Evolutionary conservation across 2,797 vertebrate genomes (phyloP).

Genomic region (Telmatherina bonti): DNA sequence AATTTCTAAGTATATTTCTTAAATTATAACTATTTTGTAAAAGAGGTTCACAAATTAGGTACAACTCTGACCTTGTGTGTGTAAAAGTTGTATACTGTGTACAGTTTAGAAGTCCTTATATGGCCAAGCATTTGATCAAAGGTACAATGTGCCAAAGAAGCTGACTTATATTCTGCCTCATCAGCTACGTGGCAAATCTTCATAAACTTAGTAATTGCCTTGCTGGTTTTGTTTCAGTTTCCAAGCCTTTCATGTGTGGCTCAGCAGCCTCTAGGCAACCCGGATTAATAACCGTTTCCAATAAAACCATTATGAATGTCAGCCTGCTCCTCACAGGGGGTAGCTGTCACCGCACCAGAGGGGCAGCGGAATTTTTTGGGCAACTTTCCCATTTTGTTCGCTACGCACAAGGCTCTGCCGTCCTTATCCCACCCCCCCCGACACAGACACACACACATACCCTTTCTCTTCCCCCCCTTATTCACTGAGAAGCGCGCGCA

Average conservation of each 20-base stretch:
- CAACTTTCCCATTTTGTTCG: slow-evolving; percentile 55
- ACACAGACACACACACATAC: background rate
- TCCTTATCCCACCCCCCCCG: background rate
- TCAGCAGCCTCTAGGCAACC: slow-evolving; percentile 44
- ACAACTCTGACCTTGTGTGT: background rate
- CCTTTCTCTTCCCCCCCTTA: background rate
- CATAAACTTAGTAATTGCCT: slow-evolving; percentile 7
- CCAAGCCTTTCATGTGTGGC: slow-evolving; percentile 23
- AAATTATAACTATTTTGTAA: background rate
- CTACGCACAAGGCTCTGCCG: slow-evolving; percentile 45
- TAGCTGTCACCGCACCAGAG: slow-evolving; percentile 65
- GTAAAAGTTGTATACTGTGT: background rate
- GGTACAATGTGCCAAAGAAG: slow-evolving; percentile 10
- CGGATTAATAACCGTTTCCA: slow-evolving; percentile 53
- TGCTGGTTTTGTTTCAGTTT: slow-evolving; percentile 28
- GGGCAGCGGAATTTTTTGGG: slow-evolving; percentile 40
- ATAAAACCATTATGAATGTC: slow-evolving; percentile 56
- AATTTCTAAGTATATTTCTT: background rate
- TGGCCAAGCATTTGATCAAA: slow-evolving; percentile 20
- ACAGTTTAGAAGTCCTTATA: background rate
- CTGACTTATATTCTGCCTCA: slow-evolving; percentile 30
- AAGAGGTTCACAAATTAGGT: background rate
- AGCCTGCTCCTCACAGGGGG: slow-evolving; percentile 49
- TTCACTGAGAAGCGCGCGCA: slow-evolving; percentile 38
- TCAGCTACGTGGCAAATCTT: slow-evolving; percentile 48